phyloP scores from a whole-genome alignment of 2,888 invertebrate species.

The Mythimna vitellina region DNA sequence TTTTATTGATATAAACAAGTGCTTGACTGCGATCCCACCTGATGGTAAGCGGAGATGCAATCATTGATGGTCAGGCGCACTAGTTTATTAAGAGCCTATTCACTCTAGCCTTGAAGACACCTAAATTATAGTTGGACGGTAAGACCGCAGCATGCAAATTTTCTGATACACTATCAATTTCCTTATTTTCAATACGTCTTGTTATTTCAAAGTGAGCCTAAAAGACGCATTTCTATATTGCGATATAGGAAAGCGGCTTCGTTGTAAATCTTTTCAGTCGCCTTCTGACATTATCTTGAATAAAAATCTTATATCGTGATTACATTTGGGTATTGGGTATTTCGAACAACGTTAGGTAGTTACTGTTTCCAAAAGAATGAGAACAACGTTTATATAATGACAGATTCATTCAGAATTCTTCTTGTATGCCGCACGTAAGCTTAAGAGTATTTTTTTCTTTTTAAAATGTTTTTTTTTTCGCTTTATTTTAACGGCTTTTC shows the following conservation, averaged over 20 bases:
- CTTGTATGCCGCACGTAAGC: neutral
- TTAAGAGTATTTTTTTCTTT: neutral
- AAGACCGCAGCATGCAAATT: too few species aligned
- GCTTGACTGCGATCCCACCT: too few species aligned
- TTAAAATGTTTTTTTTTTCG: neutral
- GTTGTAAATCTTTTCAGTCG: conserved; percentile 58
- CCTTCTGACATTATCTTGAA: conserved; percentile 64
- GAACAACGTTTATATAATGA: conserved; percentile 34
- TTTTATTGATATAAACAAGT: too few species aligned
- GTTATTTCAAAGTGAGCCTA: conserved; percentile 4
- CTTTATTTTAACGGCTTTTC: neutral
- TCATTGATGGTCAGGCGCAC: too few species aligned
- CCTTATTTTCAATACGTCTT: neutral
- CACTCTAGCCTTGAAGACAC: too few species aligned
- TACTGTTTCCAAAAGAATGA: conserved; percentile 46
- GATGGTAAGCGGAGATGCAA: too few species aligned
- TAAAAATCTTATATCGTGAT: conserved; percentile 65
- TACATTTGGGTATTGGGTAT: conserved; percentile 66
- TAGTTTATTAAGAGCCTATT: too few species aligned
- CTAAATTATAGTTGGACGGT: too few species aligned
- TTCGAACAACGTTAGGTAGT: conserved; percentile 36
- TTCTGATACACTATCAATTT: conserved; percentile 6
- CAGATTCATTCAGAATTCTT: conserved; percentile 14
- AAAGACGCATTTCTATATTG: conserved; percentile 43
- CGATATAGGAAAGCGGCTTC: too few species aligned